Evolutionary conservation across 1,140 invertebrate genomes (phyloP), one percentile per base, ranked within the genome.

Genomic region (Cataglyphis hispanica): DNA sequence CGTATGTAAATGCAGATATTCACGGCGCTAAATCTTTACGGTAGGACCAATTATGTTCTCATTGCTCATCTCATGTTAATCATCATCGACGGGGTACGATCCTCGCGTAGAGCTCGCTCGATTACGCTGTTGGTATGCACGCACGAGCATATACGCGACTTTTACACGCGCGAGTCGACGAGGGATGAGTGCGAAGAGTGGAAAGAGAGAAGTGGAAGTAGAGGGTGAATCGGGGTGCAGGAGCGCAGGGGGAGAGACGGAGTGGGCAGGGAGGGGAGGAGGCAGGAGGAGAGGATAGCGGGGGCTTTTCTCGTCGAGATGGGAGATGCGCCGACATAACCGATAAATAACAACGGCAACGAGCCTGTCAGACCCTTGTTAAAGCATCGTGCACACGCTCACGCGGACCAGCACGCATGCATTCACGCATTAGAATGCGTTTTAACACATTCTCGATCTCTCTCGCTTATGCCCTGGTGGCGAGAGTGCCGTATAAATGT

Each of bases 321-420:
- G 92, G 93, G 91, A 94, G 93, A 94, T 94, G 93, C 91, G 91
- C 92, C 92, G 92, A 94, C 93, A 94, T 94, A 94, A 94, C 93
- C 93, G 93, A 94, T 94, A 94, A 94, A 94, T 94, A 94, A 94
- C 93, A 94, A 93, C 94, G 92, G 94, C 93, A 94, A 94, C 93
- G 93, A 94, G 94, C 91, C 93, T 94, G 94, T 94, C 94, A 94
- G 93, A 94, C 94, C 94, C 94, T 94, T 94, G 94, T 94, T 94
- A 94, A 94, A 93, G 90, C 93, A 93, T 91, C 90, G 78, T 87
- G 86, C 91, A 87, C 91, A 90, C 92, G 91, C 89, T 84, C 87
- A 70, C 89, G 72, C 87, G 74, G 88, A 63, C 74, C 86, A 86
- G 85, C 84, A 85, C 86, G 63, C 87, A 85, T 76, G 87, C 81